Percentiles rank a stretch among this genome's conserved stretches.
Evolutionary conservation across 2,797 vertebrate genomes (phyloP).

Genomic region (Alcedo atthis): DNA sequence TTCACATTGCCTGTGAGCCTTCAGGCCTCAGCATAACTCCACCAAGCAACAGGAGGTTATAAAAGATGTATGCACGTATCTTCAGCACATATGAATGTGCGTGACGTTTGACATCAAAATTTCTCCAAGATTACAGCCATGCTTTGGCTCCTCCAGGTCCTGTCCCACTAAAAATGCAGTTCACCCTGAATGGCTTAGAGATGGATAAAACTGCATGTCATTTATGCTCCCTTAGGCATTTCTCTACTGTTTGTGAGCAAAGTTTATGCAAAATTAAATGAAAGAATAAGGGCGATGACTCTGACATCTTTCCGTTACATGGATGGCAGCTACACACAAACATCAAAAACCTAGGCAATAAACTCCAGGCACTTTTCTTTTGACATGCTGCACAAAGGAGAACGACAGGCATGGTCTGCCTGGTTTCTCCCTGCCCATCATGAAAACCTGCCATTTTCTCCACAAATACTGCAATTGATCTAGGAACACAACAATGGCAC

Average conservation of each 20-base stretch:
- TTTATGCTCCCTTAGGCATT: neutral
- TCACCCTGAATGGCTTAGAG: neutral
- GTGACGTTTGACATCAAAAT: neutral
- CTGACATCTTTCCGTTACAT: neutral
- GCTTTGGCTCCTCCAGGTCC: neutral
- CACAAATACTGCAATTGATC: neutral
- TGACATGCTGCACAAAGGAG: neutral
- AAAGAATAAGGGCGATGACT: neutral
- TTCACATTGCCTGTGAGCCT: neutral
- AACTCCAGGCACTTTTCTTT: neutral
- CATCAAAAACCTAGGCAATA: neutral
- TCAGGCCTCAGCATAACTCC: neutral
- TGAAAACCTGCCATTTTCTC: neutral
- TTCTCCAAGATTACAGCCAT: neutral
- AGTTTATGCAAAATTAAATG: conserved; percentile 19
- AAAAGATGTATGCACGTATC: neutral
- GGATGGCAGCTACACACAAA: neutral
- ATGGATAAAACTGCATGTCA: neutral
- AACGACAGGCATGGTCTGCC: neutral
- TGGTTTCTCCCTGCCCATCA: neutral
- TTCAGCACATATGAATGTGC: accelerated
- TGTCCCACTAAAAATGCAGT: neutral
- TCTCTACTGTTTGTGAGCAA: conserved; percentile 1
- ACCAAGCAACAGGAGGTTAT: neutral
- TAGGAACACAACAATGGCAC: neutral